Evolutionary conservation across 2,888 invertebrate genomes (phyloP).

Genomic region (Alcis repandata): DNA sequence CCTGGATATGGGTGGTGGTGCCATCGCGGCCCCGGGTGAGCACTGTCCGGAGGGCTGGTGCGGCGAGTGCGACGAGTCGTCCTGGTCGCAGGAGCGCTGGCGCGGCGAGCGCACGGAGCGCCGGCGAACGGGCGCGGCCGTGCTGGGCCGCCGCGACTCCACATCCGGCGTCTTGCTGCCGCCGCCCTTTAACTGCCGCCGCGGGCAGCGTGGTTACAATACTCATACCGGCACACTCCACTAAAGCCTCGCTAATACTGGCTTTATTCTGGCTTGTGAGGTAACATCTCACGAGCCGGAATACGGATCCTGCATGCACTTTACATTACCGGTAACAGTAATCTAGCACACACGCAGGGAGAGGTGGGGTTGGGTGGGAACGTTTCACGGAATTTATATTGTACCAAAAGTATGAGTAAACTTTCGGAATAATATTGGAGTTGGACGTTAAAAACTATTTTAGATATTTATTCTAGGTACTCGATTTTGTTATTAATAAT

Average conservation of each 20-base stretch:
- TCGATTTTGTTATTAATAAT: too few species aligned
- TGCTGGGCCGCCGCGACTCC: slow-evolving; percentile 88
- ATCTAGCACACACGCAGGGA: too few species aligned
- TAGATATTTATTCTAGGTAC: too few species aligned
- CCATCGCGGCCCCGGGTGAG: slow-evolving; percentile 74
- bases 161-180: slow-evolving; percentile 85
- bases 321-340: too few species aligned
- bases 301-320: too few species aligned
- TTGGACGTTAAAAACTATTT: too few species aligned
- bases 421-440: too few species aligned
- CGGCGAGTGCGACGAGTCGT: slow-evolving; percentile 68
- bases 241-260: background rate
- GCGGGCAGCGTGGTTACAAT: slow-evolving; percentile 83
- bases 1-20: slow-evolving; percentile 92
- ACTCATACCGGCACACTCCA: slow-evolving; percentile 44
- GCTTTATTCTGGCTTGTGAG: too few species aligned
- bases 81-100: slow-evolving; percentile 95
- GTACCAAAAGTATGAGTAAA: too few species aligned
- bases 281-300: too few species aligned
- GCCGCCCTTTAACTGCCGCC: slow-evolving; percentile 89
- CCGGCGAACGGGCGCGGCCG: slow-evolving; percentile 87
- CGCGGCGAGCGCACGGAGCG: slow-evolving; percentile 88
- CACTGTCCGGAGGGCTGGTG: slow-evolving; percentile 76
- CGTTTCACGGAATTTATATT: too few species aligned
- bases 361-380: too few species aligned